These are phyloP conservation scores for Oasisia sp. DNA, from an alignment of 2,888 invertebrate species.

Conservation along the genomic window DNA sequence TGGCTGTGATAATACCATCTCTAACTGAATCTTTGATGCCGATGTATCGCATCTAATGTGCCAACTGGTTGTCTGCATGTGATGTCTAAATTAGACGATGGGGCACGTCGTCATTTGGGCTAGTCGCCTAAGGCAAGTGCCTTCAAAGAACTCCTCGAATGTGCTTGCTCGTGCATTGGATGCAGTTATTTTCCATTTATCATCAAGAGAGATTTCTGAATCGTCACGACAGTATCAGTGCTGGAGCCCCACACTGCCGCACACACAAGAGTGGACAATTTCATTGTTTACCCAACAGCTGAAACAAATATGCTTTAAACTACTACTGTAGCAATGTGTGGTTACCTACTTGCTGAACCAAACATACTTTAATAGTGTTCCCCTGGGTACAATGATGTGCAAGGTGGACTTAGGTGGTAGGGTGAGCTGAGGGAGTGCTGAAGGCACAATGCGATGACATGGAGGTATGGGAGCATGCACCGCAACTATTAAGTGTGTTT, in stretches of 20 bases:
- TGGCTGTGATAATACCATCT: neutral
- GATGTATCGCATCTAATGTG: neutral
- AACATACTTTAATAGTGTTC: too few species aligned
- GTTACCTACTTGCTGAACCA: too few species aligned
- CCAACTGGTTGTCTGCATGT: neutral
- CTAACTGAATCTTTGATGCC: slow-evolving; percentile 10
- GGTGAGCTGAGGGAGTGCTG: too few species aligned
- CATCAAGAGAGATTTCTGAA: neutral
- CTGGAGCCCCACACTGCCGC: neutral
- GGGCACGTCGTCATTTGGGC: neutral
- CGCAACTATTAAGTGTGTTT: too few species aligned
- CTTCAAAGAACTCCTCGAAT: neutral
- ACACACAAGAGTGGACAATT: neutral
- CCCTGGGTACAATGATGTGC: too few species aligned
- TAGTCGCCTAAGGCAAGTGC: neutral
- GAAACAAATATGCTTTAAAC: too few species aligned
- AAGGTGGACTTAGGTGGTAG: too few species aligned
- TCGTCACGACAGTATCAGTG: neutral
- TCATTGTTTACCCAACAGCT: neutral
- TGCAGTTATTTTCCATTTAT: neutral
- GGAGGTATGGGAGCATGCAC: too few species aligned
- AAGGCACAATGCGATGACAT: too few species aligned
- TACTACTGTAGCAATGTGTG: too few species aligned
- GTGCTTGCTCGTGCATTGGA: neutral
- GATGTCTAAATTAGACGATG: neutral